A percentile compares a stretch with the other conserved stretches of the same genome.
phyloP scores from a whole-genome alignment of 2,113 vertebrate species.

The Austrofundulus limnaeus region DNA sequence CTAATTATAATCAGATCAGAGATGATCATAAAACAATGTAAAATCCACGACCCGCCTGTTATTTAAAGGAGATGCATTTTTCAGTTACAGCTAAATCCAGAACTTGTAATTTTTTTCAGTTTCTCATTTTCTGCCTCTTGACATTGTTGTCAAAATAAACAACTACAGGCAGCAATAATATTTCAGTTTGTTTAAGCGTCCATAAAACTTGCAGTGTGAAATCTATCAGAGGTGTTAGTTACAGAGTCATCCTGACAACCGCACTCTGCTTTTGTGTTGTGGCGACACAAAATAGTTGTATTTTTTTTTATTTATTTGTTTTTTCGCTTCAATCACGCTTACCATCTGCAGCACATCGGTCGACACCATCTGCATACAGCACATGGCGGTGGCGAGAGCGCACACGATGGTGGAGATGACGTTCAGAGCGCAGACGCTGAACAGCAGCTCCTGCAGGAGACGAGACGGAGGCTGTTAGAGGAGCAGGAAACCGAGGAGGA shows the following conservation, averaged over 20 bases:
- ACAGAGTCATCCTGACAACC: constrained; percentile 12
- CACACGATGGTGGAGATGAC: constrained; percentile 98
- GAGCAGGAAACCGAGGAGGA: constrained; percentile 19
- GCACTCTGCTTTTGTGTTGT: neutral
- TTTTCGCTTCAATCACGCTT: constrained; percentile 70
- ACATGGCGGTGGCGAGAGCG: constrained; percentile 96
- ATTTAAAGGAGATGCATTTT: too few relatives aligned
- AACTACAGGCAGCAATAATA: constrained; percentile 8
- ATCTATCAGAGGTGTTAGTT: constrained; percentile 31
- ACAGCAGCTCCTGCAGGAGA: constrained; percentile 89
- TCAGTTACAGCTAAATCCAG: neutral
- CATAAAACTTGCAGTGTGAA: constrained; percentile 47
- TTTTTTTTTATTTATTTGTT: neutral
- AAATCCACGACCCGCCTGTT: neutral
- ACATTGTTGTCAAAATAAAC: constrained; percentile 12
- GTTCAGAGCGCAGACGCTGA: constrained; percentile 96
- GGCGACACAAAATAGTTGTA: too few relatives aligned
- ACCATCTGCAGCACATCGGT: constrained; percentile 97
- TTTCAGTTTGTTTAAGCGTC: constrained; percentile 5
- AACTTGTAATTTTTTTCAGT: too few relatives aligned
- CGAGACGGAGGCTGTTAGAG: constrained; percentile 39
- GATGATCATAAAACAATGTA: neutral
- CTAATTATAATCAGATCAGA: neutral
- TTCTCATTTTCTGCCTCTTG: too few relatives aligned
- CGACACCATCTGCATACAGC: constrained; percentile 99